Evolutionary conservation across 2,888 invertebrate species (phyloP).

Genomic region (Marronus borbonicus): DNA sequence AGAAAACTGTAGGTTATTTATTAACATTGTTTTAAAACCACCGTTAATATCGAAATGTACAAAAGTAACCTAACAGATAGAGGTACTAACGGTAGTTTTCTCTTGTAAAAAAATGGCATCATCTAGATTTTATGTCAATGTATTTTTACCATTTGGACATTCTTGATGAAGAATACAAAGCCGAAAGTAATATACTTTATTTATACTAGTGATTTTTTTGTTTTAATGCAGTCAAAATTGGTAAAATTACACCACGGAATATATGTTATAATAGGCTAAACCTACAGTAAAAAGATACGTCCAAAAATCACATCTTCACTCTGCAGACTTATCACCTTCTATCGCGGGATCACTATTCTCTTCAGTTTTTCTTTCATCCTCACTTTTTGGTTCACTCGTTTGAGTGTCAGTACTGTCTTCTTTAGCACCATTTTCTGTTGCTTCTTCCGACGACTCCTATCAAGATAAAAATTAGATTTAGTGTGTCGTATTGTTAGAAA

Average conservation of each 20-base stretch:
- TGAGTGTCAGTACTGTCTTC: conserved; percentile 65
- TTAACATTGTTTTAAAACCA: conserved; percentile 44
- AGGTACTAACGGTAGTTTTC: conserved; percentile 54
- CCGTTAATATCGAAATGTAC: conserved; percentile 45
- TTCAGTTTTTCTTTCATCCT: conserved; percentile 63
- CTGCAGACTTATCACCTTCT: conserved; percentile 64
- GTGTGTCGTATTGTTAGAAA: neutral
- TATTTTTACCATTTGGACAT: conserved; percentile 58
- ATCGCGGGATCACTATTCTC: conserved; percentile 61
- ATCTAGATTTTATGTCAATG: conserved; percentile 55
- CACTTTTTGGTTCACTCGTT: conserved; percentile 61
- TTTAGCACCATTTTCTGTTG: conserved; percentile 68
- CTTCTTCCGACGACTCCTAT: conserved; percentile 56
- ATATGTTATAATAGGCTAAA: conserved; percentile 55
- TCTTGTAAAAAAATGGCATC: conserved; percentile 53
- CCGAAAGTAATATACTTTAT: conserved; percentile 49
- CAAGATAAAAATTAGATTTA: neutral
- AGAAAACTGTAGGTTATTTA: conserved; percentile 40
- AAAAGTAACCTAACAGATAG: conserved; percentile 48
- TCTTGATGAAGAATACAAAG: conserved; percentile 43
- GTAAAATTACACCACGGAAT: conserved; percentile 60
- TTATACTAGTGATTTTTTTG: conserved; percentile 45
- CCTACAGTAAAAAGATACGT: conserved; percentile 58
- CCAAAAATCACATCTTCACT: conserved; percentile 60
- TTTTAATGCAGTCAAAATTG: conserved; percentile 56